Percentiles rank a stretch among this genome's conserved stretches.
Conservation (phyloP, 2,113 vertebrate genomes). For the Glareola pratincola region DNA sequence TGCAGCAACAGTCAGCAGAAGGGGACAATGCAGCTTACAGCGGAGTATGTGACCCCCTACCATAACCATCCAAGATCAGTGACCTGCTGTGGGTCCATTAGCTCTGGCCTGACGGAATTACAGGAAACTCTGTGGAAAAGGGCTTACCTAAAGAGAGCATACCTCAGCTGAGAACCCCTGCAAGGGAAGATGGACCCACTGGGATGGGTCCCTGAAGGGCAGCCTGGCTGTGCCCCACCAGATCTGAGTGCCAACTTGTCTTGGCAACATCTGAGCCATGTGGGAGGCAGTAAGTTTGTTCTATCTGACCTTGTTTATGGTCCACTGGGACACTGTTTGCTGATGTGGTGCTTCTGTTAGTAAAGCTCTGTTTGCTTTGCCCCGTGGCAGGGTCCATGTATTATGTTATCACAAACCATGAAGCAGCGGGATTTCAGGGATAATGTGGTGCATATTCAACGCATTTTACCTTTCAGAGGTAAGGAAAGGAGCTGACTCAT, state of each 20-base stretch:
- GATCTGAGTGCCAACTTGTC: not conserved
- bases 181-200: not conserved
- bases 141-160: not conserved
- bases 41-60: not conserved
- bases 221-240: not conserved
- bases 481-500: not conserved
- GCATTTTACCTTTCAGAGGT: not conserved
- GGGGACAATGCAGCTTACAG: not conserved
- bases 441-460: not conserved
- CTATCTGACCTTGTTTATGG: not conserved
- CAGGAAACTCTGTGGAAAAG: not conserved
- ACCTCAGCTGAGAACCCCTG: not conserved
- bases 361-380: slow-evolving; percentile 4
- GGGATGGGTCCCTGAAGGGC: not conserved
- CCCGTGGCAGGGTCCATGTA: not conserved
- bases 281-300: not conserved
- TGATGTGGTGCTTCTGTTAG: not conserved
- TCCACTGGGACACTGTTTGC: not conserved
- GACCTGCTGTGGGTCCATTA: not conserved
- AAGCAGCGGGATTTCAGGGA: not conserved
- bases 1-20: not conserved
- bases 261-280: not conserved
- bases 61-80: not conserved
- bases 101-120: not conserved
- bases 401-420: not conserved